A percentile compares a stretch with the other conserved stretches of the same genome.
phyloP scores from a whole-genome alignment of 35 echinoderm and acorn worm genomes.

The Ptychodera flava region DNA sequence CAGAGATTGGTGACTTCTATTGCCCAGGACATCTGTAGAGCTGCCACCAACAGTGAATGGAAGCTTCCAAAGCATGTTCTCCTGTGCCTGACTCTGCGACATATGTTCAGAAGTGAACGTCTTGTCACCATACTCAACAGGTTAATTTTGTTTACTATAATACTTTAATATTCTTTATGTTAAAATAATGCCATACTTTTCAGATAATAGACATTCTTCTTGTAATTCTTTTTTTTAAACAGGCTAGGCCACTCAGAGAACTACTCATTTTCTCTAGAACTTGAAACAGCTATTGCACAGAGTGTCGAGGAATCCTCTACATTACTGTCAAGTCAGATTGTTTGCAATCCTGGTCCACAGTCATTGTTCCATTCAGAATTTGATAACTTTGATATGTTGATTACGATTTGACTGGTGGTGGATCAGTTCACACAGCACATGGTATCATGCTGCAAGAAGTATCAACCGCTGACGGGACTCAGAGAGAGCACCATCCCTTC shows the following conservation, averaged over 20 bases:
- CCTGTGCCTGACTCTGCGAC: not conserved
- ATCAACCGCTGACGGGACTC: not conserved
- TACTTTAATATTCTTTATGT: not conserved
- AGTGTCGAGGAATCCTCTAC: too few species aligned
- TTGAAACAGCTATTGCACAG: too few species aligned
- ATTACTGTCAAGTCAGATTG: too few species aligned
- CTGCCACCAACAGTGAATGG: not conserved
- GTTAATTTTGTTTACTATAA: not conserved
- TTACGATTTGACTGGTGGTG: not conserved
- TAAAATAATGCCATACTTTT: not conserved
- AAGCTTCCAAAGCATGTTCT: not conserved
- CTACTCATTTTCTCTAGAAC: too few species aligned
- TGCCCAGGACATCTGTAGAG: constrained; percentile 24
- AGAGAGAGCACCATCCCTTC: too few species aligned
- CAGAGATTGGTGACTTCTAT: constrained; percentile 14
- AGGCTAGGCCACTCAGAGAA: not conserved
- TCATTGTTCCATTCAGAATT: constrained; percentile 59
- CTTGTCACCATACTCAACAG: not conserved
- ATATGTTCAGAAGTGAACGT: not conserved
- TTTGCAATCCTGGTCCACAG: constrained; percentile 16
- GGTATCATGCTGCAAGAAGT: constrained; percentile 71
- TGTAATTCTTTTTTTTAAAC: not conserved
- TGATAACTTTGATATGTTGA: constrained; percentile 49
- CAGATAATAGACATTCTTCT: not conserved
- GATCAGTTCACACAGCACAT: constrained; percentile 41